Percentiles rank a stretch among this genome's conserved stretches.
Conservation (phyloP, 2,797 vertebrate species). For the Typhlichthys eigenmanni region DNA sequence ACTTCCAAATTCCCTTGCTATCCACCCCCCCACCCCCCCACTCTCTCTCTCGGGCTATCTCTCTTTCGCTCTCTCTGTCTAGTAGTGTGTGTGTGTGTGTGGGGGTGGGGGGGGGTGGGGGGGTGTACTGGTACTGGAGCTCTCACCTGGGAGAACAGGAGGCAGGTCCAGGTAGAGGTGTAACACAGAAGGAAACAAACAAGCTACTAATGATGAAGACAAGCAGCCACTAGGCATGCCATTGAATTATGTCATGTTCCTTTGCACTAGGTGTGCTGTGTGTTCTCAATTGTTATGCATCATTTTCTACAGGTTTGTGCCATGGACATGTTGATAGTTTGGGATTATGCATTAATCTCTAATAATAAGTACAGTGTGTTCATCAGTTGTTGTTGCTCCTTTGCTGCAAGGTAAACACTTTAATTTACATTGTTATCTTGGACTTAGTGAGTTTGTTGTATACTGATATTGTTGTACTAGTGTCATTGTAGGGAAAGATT, state of each 20-base stretch:
- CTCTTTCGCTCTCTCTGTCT: background rate
- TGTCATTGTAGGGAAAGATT: too few relatives aligned
- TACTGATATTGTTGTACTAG: too few relatives aligned
- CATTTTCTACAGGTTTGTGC: background rate
- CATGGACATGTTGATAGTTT: background rate
- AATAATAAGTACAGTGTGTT: too few relatives aligned
- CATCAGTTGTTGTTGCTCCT: too few relatives aligned
- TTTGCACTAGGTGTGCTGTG: too few relatives aligned
- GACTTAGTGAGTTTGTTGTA: too few relatives aligned
- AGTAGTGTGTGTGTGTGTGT: slow-evolving; percentile 4
- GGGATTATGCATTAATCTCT: slow-evolving; percentile 13
- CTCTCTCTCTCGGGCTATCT: background rate
- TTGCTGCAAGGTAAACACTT: too few relatives aligned
- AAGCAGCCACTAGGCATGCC: slow-evolving; percentile 2
- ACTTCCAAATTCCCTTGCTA: slow-evolving; percentile 11
- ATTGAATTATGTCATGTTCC: too few relatives aligned
- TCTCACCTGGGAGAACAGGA: slow-evolving; percentile 49
- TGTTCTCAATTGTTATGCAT: too few relatives aligned
- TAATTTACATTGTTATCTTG: too few relatives aligned
- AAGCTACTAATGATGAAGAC: background rate
- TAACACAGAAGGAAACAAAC: background rate
- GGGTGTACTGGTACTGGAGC: slow-evolving; percentile 36
- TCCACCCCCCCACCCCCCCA: slow-evolving; percentile 9
- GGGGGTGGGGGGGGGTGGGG: background rate
- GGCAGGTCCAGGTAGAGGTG: slow-evolving; percentile 25